phyloP scores from a whole-genome alignment of 2,888 invertebrate species.

The Xylota segnis region DNA sequence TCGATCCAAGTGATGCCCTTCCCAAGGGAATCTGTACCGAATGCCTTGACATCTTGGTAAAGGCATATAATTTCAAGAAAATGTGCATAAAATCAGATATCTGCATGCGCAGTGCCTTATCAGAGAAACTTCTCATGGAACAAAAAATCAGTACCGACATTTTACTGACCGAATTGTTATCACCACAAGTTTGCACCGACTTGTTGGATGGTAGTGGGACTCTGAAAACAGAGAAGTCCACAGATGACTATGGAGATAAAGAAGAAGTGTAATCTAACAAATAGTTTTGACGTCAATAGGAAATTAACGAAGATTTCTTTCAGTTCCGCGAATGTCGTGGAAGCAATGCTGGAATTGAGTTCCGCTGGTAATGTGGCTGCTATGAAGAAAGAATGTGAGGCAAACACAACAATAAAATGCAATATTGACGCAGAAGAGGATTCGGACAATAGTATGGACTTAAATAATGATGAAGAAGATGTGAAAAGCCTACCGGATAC shows the following conservation, averaged over 20 bases:
- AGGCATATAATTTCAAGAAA: slow-evolving; percentile 85
- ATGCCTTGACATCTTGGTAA: slow-evolving; percentile 85
- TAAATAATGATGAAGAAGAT: not conserved
- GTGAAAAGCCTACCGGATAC: not conserved
- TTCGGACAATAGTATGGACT: not conserved
- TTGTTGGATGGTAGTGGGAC: slow-evolving; percentile 24
- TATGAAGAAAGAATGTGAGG: slow-evolving; percentile 1
- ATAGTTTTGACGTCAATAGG: too few species aligned
- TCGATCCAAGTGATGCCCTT: slow-evolving; percentile 85
- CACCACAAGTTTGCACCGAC: slow-evolving; percentile 29
- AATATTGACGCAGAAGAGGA: not conserved
- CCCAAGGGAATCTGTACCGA: slow-evolving; percentile 87
- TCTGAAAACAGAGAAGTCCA: slow-evolving; percentile 13
- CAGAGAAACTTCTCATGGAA: not conserved
- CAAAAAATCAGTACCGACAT: not conserved
- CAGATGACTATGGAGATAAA: slow-evolving; percentile 9
- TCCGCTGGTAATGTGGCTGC: not conserved
- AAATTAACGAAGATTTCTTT: not conserved
- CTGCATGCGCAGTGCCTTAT: slow-evolving; percentile 81
- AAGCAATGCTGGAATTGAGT: not conserved
- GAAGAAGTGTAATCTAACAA: not conserved
- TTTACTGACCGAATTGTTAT: slow-evolving; percentile 7
- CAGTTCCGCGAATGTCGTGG: not conserved
- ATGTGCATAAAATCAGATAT: slow-evolving; percentile 85
- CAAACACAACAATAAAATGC: not conserved